Evolutionary conservation across 2,113 vertebrate species (phyloP), one percentile per base, ranked within the genome.

Genomic region (Ictalurus punctatus): DNA sequence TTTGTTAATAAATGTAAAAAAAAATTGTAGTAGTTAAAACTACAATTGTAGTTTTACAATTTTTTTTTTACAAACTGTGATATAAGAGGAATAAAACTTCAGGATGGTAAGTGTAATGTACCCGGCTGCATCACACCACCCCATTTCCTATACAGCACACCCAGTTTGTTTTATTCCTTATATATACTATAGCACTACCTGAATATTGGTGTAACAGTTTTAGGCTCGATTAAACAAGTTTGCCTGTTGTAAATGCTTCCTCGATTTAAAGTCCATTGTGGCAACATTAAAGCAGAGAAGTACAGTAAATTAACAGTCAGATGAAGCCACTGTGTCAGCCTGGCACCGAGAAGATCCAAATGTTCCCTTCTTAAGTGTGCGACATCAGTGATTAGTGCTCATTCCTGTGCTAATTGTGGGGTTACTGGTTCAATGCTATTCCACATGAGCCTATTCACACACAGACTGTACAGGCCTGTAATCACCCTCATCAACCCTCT

Each of bases 311-410:
- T 52, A 27, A 79, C 44, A 48, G 44, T 27, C 44, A 27, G 44
- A 79, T 79, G 76, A 79, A 79, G 44, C 44, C 44, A 52, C 74
- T 78, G 74, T 52, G 44, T 52, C 74, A 78, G 74, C 25, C 25
- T 16, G 44, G 25, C 44, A 52, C 76, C 52, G 76, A 79, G 76
- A 79, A 14, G 44, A 44, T 79, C 76, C 76, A 79, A 52, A 79
- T 52, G 44, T 79, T 79, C 76, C 25, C 76, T 52, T 52, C 44
- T 52, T 79, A n/a, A 52, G 25, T n/a, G 44, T 79, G 44, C n/a
- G 25, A 44, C 44, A 79, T 44, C 76, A n/a, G 25, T 79, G 76
- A 79, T 79, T 79, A 79, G 76, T 52, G 76, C 76, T 79, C 76
- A 52, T 79, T 79, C 74, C 74, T 78, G 74, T 40, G 40, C 40